Evolutionary conservation across 2,113 vertebrate genomes (phyloP).

Genomic region (Oncorhynchus tshawytscha): DNA sequence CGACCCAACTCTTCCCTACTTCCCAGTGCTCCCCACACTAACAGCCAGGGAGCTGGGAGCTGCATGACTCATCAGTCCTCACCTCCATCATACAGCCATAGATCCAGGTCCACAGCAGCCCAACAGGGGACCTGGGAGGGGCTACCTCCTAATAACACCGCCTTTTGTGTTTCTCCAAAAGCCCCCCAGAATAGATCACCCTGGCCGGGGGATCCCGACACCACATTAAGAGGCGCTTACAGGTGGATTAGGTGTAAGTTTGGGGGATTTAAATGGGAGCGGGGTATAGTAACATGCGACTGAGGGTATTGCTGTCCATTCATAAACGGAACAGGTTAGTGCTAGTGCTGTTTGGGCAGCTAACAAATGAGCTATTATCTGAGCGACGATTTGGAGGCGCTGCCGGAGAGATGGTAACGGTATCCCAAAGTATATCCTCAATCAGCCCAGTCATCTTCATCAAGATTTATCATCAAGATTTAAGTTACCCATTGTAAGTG

Average conservation of each 20-base stretch:
- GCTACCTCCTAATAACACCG: slow-evolving; percentile 63
- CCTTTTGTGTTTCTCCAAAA: slow-evolving; percentile 63
- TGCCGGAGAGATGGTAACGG: slow-evolving; percentile 46
- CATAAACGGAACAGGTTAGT: slow-evolving; percentile 26
- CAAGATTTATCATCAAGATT: slow-evolving; percentile 57
- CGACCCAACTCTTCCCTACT: neutral
- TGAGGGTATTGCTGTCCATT: neutral
- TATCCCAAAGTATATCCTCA: slow-evolving; percentile 55
- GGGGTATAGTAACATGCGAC: slow-evolving; percentile 32
- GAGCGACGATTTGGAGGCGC: slow-evolving; percentile 29
- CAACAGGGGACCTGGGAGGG: slow-evolving; percentile 17
- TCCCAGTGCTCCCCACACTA: slow-evolving; percentile 2
- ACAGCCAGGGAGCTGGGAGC: neutral
- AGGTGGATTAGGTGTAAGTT: slow-evolving; percentile 72
- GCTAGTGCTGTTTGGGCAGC: slow-evolving; percentile 38
- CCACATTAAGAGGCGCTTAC: slow-evolving; percentile 72
- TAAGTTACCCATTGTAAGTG: slow-evolving; percentile 59
- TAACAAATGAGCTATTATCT: slow-evolving; percentile 63
- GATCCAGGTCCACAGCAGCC: neutral
- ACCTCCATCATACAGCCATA: slow-evolving; percentile 24
- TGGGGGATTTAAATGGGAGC: slow-evolving; percentile 55
- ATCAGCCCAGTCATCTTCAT: slow-evolving; percentile 52
- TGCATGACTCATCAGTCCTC: slow-evolving; percentile 27
- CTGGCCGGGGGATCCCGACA: slow-evolving; percentile 50
- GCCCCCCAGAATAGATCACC: slow-evolving; percentile 53